Base-by-base conservation (phyloP, 64 coral and sea anemone species). In the Porites lutea region DNA sequence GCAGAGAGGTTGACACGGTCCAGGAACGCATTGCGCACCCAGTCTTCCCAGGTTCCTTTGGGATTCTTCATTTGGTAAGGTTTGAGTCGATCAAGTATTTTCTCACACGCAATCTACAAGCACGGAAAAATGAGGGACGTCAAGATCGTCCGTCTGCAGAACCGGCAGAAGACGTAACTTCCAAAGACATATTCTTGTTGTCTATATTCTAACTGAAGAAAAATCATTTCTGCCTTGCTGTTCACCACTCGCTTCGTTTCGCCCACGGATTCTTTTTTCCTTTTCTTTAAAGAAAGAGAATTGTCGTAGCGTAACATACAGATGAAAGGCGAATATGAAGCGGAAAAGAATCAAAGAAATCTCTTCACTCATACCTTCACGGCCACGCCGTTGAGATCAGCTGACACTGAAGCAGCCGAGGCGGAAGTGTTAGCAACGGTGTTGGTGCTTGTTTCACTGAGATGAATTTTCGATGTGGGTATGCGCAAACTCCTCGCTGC, bases 351-450 rank as follows among this genome's bases (percentile, higher is more conserved):
- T 57, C 54, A 57, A 57, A 57, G 12, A 7, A 12, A 57, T 57
- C 54, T 9, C 1, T 57, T 9, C 54, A 57, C 12, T 57, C 7
- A 12, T 57, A 97, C 95, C 92, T 94, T 93, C 19, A 97, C 92
- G 19, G 95, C 95, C 95, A 97, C 94, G 51, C 95, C 95, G 58
- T 97, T 94, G 37, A 97, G 68, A 88, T 97, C 95, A 53, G 95
- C 87, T 2, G 95, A 88, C 1, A 82, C 82, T 2, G 95, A 97
- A 3, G 95, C 95, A 50, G 95, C 95, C 62, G 92, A 94, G 11
- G 95, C 46, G 59, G 95, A 91, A 2, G 95, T 91, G 58, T 97
- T 97, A 46, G 92, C 66, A 19, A 97, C 95, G 19, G 95, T 97
- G 65, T 94, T 97, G 14, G 95, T 97, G 61, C 95, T 97, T 43